Evolutionary conservation across 2,113 vertebrate genomes (phyloP), one percentile per base, ranked within the genome.

Genomic region (Aviceda subcristata): DNA sequence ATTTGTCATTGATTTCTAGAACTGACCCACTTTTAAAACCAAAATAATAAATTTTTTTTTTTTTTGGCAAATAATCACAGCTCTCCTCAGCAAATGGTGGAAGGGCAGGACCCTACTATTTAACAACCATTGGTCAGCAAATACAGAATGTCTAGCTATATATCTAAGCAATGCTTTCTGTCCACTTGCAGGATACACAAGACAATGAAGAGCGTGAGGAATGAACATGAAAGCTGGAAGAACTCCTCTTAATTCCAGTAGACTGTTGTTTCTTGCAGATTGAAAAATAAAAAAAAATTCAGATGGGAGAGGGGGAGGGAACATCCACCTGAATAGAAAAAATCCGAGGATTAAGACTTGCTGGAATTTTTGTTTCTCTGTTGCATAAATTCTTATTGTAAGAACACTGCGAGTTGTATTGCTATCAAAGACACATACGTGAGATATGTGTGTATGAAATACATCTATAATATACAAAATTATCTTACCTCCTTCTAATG

Each of bases 61-160:
- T 46, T 69, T 56, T 23, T 22, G 3, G 6, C 39, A 51, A 77
- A 57, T 51, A 62, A 15, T 55, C 23, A 48, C 1, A 0, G 8
- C 4, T 63, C 4, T 50, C 27, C 27, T 76, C 19, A 82, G 50
- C 8, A 55, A 64, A 36, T 18, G 5, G 12, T 7, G 1, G 17
- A 39, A 60, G 7, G 8, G 17, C 10, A 60, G 41, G 19, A 69
- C 38, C 12, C 12, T 39, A 36, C 4, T 75, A 32, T 41, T 55
- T 75, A 73, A 68, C 12, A 63, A 22, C 14, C 11, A 15, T 7
- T 51, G 20, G 11, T 38, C 30, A 74, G 18, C 11, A 75, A 59
- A 30, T 39, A 22, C 15, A 48, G 20, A 48, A 66, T 20, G 2
- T 73, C 16, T 43, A 0, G 0, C 39, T 48, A 3, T 55, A 43